Evolutionary conservation across 2,113 vertebrate genomes (phyloP).

Genomic region (Donacobius atricapilla): DNA sequence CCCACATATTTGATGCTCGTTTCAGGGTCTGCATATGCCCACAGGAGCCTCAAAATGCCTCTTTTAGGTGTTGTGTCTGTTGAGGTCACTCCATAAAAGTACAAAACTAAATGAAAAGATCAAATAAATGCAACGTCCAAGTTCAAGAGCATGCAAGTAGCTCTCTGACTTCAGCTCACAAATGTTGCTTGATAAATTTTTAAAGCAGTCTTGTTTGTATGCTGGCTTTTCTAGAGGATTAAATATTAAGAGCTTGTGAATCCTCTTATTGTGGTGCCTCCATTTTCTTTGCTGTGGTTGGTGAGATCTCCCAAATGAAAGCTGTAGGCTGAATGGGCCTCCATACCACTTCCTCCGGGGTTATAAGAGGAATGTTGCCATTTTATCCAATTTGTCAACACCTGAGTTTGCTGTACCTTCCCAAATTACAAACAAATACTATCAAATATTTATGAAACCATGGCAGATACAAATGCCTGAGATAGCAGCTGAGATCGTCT

Average conservation of each 20-base stretch:
- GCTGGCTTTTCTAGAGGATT: not conserved
- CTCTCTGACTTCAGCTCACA: not conserved
- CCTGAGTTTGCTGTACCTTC: not conserved
- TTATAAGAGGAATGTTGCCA: not conserved
- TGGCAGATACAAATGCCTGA: not conserved
- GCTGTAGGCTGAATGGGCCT: not conserved
- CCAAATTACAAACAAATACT: not conserved
- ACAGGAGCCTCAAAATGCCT: not conserved
- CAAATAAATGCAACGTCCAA: not conserved
- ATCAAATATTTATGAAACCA: not conserved
- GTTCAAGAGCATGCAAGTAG: not conserved
- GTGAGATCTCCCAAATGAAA: not conserved
- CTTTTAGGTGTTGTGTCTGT: accelerated
- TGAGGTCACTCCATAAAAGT: not conserved
- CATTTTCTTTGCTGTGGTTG: not conserved
- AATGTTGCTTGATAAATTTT: not conserved
- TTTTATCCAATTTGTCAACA: not conserved
- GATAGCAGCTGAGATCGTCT: not conserved
- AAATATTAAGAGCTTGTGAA: not conserved
- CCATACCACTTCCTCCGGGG: not conserved
- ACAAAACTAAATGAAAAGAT: not conserved
- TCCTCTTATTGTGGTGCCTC: not conserved
- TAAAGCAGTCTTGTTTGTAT: not conserved
- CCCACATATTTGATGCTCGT: accelerated
- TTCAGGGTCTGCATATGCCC: not conserved